phyloP scores from a whole-genome alignment of 2,888 invertebrate species.

The Ypsolopha scabrella region DNA sequence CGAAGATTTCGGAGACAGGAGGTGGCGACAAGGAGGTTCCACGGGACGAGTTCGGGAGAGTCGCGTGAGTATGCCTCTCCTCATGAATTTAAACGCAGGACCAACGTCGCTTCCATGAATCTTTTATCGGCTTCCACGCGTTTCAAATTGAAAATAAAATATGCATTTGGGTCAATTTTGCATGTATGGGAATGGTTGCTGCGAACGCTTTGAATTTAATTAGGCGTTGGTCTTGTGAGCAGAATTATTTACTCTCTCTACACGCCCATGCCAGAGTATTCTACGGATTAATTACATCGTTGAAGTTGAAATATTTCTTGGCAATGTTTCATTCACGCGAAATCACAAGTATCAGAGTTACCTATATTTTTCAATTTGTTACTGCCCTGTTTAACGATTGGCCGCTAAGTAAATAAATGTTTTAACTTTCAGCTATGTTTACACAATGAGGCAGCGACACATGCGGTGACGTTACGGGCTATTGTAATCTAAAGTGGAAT shows the following conservation, averaged over 20 bases:
- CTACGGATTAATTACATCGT: background rate
- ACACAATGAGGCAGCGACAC: background rate
- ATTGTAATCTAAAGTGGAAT: background rate
- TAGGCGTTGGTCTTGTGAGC: too few species aligned
- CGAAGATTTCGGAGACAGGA: constrained; percentile 81
- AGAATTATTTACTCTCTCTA: too few species aligned
- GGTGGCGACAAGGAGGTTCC: constrained; percentile 70
- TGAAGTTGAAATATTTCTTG: background rate
- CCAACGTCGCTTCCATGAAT: background rate
- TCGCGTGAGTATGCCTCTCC: constrained; percentile 59
- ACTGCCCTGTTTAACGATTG: background rate
- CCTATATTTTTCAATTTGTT: background rate
- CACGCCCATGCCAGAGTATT: too few species aligned
- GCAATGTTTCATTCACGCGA: background rate
- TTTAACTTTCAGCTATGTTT: background rate
- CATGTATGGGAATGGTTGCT: too few species aligned
- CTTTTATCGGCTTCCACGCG: background rate
- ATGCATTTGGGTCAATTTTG: background rate
- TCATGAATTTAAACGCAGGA: background rate
- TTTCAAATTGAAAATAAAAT: background rate
- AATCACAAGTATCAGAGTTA: too few species aligned
- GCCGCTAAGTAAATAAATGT: background rate
- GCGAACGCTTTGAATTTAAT: too few species aligned
- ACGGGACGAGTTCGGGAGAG: constrained; percentile 88
- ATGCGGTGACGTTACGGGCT: background rate